Evolutionary conservation across 2,888 invertebrate genomes (phyloP), one percentile per base, ranked within the genome.

Genomic region (Sesamia inferens): DNA sequence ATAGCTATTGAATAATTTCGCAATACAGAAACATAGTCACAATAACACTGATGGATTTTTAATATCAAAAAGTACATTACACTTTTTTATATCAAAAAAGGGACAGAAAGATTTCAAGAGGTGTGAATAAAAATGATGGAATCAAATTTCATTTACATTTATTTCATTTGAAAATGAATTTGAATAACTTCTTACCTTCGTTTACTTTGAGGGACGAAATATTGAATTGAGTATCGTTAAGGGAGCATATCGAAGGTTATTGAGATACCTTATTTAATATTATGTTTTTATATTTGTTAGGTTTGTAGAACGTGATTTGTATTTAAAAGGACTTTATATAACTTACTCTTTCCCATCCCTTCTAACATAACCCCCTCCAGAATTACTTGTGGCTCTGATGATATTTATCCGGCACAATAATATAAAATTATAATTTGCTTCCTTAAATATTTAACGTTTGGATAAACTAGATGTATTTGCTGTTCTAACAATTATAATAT

Each of bases 61-160:
- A 1, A 24, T 16, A 75, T 66, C 13, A 66, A 59, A 69, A 65
- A 71, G 39, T 55, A 68, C 51, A 68, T 74, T 75, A 79, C 19
- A 68, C 51, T 54, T 69, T 78, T 55, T 76, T 65, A 74, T 79
- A 13, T 44, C 57, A 48, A 51, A 74, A 74, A 64, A 68, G n/a
- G 58, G 74, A 64, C 57, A 48, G 68, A 78, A 68, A 76, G 71
- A 83, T 74, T 81, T 83, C 79, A 76, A 63, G 54, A 74, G 71
- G 77, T 79, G 68, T 76, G 79, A 86, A 86, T 81, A 76, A 74
- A 84, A 86, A 76, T 81, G 55, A 68, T 81, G 44, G 57, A 70
- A 59, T 64, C 44, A 78, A 83, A 81, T 79, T 85, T 79, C 81
- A 85, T 85, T 85, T 83, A 74, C 76, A 85, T 85, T 78, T 77